These are phyloP conservation scores for Laterallus jamaicensis DNA, from an alignment of 2,113 vertebrate genomes.

Conservation along the genomic window DNA sequence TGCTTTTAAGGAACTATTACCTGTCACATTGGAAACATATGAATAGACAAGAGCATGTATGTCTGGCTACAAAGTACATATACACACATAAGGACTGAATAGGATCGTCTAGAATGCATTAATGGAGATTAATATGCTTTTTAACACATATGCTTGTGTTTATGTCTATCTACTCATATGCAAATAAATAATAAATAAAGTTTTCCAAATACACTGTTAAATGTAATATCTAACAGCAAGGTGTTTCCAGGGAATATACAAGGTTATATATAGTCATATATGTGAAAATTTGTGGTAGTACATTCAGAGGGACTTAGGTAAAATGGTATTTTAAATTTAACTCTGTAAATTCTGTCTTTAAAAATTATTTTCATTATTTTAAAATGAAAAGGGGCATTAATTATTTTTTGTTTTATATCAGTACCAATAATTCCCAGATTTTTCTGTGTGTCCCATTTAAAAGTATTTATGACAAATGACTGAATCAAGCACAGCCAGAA, in stretches of 20 bases:
- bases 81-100: background rate
- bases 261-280: background rate
- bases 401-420: background rate
- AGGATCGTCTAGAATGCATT: background rate
- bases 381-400: background rate
- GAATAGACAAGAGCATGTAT: background rate
- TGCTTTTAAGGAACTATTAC: background rate
- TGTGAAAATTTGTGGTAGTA: background rate
- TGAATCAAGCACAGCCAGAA: background rate
- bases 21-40: background rate
- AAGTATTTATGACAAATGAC: background rate
- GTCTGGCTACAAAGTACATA: background rate
- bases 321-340: background rate
- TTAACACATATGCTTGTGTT: background rate
- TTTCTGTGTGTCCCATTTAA: background rate
- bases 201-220: background rate
- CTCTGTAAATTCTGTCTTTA: background rate
- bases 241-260: background rate
- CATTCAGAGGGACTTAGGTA: background rate
- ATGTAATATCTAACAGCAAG: background rate
- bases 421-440: background rate
- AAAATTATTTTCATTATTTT: background rate
- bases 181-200: background rate
- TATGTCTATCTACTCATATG: background rate
- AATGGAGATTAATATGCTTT: background rate